Evolutionary conservation across 2,888 invertebrate species (phyloP).

Genomic region (Lepas anatifera): DNA sequence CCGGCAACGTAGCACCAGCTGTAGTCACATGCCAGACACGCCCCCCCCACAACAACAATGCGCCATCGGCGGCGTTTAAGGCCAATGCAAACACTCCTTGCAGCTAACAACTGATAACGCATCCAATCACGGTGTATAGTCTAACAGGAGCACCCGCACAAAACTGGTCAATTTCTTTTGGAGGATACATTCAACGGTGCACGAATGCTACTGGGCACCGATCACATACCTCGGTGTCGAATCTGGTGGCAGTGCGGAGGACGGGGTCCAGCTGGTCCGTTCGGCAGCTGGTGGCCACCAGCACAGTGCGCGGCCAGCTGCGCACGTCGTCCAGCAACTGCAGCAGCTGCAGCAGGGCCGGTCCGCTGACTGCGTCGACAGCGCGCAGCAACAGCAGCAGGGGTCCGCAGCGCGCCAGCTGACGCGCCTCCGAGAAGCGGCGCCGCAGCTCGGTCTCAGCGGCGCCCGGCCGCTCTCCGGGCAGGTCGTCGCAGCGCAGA

Average conservation of each 20-base stretch:
- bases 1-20: neutral
- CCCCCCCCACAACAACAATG: no score
- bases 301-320: neutral
- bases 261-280: neutral
- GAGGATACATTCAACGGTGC: no score
- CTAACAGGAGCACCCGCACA: no score
- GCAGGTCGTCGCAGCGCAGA: neutral
- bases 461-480: neutral
- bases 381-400: constrained; percentile 2
- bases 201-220: no score
- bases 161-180: no score
- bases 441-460: neutral
- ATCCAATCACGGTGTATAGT: no score
- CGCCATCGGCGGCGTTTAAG: no score
- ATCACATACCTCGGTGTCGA: neutral
- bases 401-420: neutral
- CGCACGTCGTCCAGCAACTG: constrained; percentile 1
- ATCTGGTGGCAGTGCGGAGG: neutral
- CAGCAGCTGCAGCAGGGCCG: neutral
- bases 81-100: no score
- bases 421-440: neutral
- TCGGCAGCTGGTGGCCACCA: neutral
- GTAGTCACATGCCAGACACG: no score
- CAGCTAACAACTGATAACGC: no score
- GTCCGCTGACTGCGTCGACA: neutral